Evolutionary conservation across 2,888 invertebrate species (phyloP).

Genomic region (Steinernema carpocapsae): DNA sequence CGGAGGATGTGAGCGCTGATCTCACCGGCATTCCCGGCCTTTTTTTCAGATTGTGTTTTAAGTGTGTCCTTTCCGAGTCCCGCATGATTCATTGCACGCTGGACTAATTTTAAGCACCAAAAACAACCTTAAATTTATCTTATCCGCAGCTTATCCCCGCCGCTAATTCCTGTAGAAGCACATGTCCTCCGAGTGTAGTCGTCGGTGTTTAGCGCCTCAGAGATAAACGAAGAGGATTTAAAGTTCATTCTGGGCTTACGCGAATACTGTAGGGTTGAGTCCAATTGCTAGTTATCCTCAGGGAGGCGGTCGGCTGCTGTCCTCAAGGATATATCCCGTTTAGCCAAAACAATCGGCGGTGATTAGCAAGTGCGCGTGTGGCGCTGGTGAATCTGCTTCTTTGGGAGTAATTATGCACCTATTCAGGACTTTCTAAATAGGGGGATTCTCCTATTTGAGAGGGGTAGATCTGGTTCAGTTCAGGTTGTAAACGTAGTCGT

Average conservation of each 20-base stretch:
- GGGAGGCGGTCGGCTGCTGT: neutral
- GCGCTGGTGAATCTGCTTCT: neutral
- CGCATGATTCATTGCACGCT: no score
- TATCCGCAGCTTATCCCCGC: no score
- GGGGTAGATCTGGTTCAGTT: neutral
- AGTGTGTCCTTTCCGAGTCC: no score
- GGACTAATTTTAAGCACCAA: no score
- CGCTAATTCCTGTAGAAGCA: no score
- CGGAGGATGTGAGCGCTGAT: neutral
- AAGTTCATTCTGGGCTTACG: neutral
- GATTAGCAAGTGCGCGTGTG: neutral
- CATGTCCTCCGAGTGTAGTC: no score
- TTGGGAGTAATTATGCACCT: constrained; percentile 14
- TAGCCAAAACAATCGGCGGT: constrained; percentile 1
- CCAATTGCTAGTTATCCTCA: no score
- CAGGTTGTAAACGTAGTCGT: neutral
- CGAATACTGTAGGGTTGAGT: no score
- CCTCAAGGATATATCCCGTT: neutral
- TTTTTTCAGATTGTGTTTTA: no score
- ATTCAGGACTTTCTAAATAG: constrained; percentile 14
- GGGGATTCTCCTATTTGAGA: neutral
- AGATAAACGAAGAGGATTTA: neutral
- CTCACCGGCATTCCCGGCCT: neutral
- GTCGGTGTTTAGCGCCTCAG: neutral
- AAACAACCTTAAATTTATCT: no score